Evolutionary conservation across 2,113 vertebrate genomes (phyloP).

Genomic region (Tyto alba): DNA sequence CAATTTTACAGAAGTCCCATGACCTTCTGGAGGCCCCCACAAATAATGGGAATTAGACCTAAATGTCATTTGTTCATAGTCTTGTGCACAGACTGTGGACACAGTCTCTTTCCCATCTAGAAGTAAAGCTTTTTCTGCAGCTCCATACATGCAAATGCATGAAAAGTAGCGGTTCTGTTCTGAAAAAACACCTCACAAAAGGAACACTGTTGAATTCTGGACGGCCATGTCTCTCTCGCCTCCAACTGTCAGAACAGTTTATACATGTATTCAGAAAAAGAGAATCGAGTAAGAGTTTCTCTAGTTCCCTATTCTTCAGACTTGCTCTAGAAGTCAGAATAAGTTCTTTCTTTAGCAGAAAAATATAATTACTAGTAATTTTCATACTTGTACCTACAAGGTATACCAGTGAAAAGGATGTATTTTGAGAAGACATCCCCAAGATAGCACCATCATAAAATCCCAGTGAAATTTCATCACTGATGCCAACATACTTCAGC

Average conservation of each 20-base stretch:
- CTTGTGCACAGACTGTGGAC: not conserved
- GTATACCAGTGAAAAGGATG: not conserved
- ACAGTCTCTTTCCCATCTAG: not conserved
- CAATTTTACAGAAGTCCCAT: not conserved
- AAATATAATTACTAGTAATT: not conserved
- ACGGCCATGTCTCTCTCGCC: not conserved
- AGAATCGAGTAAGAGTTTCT: not conserved
- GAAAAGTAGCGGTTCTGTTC: not conserved
- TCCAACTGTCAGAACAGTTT: not conserved
- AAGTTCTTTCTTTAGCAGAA: not conserved
- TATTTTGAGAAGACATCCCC: not conserved
- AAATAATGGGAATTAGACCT: not conserved
- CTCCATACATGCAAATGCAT: not conserved
- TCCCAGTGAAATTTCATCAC: not conserved
- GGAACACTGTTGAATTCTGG: not conserved
- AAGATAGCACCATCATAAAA: not conserved
- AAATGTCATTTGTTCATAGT: not conserved
- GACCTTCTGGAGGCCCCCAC: not conserved
- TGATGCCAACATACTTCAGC: not conserved
- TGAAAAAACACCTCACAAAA: not conserved
- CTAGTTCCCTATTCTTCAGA: not conserved
- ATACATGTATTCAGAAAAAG: not conserved
- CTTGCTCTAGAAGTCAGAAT: not conserved
- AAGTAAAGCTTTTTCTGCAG: not conserved
- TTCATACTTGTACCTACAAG: not conserved